phyloP scores from a whole-genome alignment of 2,113 vertebrate species.

The Sakesphorus luctuosus region DNA sequence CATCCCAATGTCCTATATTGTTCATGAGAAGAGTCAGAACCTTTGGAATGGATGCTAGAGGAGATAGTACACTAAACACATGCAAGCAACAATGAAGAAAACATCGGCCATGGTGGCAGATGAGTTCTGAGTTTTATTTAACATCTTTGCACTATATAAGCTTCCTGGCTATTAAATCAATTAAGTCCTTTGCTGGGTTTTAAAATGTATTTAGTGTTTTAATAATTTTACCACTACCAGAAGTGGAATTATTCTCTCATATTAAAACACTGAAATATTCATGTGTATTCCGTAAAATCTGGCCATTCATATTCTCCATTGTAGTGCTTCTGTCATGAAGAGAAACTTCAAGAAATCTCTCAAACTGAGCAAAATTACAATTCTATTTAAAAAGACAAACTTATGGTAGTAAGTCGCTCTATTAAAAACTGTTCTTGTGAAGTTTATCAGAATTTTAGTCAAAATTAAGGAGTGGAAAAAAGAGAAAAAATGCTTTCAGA shows the following conservation, averaged over 20 bases:
- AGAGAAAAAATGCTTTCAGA: neutral
- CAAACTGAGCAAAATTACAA: neutral
- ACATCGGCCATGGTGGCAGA: neutral
- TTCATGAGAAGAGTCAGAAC: neutral
- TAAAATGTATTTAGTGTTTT: neutral
- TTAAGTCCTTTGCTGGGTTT: neutral
- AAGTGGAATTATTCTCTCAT: neutral
- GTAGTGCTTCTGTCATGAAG: neutral
- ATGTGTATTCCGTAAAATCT: neutral
- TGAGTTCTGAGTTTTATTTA: neutral
- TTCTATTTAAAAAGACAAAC: neutral
- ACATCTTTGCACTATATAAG: neutral
- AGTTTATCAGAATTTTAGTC: neutral
- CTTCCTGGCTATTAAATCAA: neutral
- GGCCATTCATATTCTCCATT: neutral
- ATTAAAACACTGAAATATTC: neutral
- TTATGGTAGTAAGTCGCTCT: neutral
- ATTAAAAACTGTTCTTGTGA: neutral
- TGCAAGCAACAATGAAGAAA: neutral
- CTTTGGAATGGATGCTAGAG: neutral
- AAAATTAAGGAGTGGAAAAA: neutral
- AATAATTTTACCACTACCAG: neutral
- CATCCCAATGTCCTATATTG: accelerated
- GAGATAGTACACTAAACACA: neutral
- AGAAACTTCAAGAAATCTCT: neutral